Conservation (phyloP, 2,888 invertebrate genomes). For the Lasioglossum malachurum region DNA sequence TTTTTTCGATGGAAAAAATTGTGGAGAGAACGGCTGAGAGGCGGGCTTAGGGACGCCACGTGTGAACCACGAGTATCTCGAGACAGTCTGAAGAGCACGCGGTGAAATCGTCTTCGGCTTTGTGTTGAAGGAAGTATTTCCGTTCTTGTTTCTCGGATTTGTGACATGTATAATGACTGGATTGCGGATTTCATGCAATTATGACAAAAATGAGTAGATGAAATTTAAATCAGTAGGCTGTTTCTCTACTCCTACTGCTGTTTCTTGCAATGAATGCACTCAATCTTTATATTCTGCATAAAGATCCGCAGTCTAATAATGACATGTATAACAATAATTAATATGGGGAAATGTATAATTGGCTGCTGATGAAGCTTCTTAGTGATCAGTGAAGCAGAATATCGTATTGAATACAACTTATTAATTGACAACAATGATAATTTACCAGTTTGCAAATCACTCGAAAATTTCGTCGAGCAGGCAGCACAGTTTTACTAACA, state of each 20-base stretch:
- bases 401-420: not conserved
- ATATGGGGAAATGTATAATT: not conserved
- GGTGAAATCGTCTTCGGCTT: not conserved
- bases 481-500: not conserved
- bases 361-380: not conserved
- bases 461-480: not conserved
- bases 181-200: no score
- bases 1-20: constrained; percentile 37
- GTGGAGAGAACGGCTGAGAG: not conserved
- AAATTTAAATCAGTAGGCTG: no score
- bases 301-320: no score
- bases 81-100: not conserved
- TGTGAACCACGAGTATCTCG: not conserved
- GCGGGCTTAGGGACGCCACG: not conserved
- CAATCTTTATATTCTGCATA: no score
- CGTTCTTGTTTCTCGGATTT: not conserved
- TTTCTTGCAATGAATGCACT: no score
- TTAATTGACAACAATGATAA: not conserved
- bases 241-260: no score
- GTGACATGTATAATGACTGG: no score
- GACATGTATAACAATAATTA: no score
- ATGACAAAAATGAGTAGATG: no score
- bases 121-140: not conserved
- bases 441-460: not conserved
- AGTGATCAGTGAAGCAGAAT: not conserved